Base-by-base conservation (phyloP, 2,888 invertebrate genomes). In the Nomada hirtipes region DNA sequence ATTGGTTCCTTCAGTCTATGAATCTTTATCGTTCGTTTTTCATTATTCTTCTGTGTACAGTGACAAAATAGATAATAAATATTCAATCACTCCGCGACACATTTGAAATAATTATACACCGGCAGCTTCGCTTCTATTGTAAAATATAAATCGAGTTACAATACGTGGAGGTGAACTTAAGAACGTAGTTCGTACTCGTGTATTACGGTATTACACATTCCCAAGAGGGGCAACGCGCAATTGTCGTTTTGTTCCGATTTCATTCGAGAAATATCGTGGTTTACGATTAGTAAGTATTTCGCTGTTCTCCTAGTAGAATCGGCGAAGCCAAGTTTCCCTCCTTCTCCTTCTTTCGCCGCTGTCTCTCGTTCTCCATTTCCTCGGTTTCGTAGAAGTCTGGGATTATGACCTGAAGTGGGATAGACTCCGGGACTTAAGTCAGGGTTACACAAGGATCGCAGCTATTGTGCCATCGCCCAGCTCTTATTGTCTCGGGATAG, bases 401-500 rank as follows among this genome's bases (percentile, higher is more conserved):
- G 93, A 93, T 93, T 93, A 93, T 88, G 89, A 87, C 87, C 88
- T 91, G 89, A 90, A 93, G 93, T 91, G 91, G 93, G 92, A 93
- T 93, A 92, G 92, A 91, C 91, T 91, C 89, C 85, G 89, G 91
- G 92, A 93, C 93, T 93, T 93, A 93, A 93, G 93, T 93, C 93
- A 92, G 93, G 93, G 93, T 93, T 93, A 93, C 93, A 93, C 92
- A 93, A 93, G 93, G 93, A 93, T 93, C 93, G 93, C 89, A 88
- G 91, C 91, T 92, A 93, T 93, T 93, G 93, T 93, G 91, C 92
- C 89, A 89, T 88, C 90, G 85, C 88, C 88, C 88, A 85, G 91
- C 86, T 89, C 86, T 93, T 90, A 93, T 93, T 93, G 93, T 93
- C 91, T 93, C 91, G 90, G 91, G 91, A 91, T 91, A 92, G 92